These are phyloP conservation scores for Palaemon carinicauda DNA, from an alignment of 1,140 invertebrate genomes.

Conservation along the genomic window DNA sequence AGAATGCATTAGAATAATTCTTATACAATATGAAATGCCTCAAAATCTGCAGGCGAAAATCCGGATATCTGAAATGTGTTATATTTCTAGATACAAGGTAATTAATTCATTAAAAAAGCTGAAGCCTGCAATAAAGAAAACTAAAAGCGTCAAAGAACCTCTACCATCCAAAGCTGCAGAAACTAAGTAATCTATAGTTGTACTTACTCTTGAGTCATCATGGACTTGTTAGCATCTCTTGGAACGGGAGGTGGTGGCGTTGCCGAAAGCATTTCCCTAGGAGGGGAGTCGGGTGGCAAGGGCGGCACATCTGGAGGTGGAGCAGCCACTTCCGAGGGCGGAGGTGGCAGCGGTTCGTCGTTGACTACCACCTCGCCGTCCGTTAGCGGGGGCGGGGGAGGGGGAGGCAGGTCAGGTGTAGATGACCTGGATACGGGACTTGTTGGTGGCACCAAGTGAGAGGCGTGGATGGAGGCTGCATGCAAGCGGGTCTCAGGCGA, in stretches of 20 bases:
- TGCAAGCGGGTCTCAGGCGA: background rate
- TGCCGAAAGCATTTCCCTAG: background rate
- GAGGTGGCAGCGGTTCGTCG: conserved; percentile 62
- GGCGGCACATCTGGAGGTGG: conserved; percentile 9
- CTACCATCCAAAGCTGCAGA: too few species aligned
- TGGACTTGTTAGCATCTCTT: conserved; percentile 3
- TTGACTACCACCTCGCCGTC: conserved; percentile 53
- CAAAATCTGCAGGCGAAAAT: too few species aligned
- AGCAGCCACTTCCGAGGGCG: conserved; percentile 56
- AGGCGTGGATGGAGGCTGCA: conserved; percentile 31
- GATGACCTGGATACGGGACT: conserved; percentile 52
- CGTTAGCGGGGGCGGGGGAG: conserved; percentile 41
- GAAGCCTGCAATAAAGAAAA: too few species aligned
- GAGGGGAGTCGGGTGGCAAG: conserved; percentile 20
- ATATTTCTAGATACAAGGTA: too few species aligned
- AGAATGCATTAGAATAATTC: too few species aligned
- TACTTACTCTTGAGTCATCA: conserved; percentile 33
- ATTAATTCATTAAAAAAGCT: too few species aligned
- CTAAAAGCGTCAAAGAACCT: too few species aligned
- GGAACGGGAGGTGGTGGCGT: conserved; percentile 29
- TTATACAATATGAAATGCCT: too few species aligned
- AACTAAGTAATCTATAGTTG: too few species aligned
- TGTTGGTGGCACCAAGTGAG: conserved; percentile 30
- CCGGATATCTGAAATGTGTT: too few species aligned
- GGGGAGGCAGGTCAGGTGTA: conserved; percentile 58